A percentile compares a stretch with the other conserved stretches of the same genome.
phyloP scores from a whole-genome alignment of 2,888 invertebrate species.

The Plebejus argus region DNA sequence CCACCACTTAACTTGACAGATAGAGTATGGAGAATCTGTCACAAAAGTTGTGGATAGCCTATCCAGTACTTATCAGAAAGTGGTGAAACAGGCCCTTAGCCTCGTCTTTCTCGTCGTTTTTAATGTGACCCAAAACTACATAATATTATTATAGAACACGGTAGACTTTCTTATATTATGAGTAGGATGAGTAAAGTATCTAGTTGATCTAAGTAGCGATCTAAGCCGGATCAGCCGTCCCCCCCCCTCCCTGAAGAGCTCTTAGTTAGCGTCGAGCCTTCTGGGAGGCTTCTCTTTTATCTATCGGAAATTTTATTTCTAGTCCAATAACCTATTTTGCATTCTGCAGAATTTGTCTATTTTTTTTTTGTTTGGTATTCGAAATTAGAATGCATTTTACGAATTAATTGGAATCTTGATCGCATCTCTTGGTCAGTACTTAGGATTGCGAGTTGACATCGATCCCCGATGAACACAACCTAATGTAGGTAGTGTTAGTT shows the following conservation, averaged over 20 bases:
- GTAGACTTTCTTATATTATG: background rate
- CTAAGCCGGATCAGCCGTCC: background rate
- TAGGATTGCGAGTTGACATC: background rate
- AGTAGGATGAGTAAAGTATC: background rate
- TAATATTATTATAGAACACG: background rate
- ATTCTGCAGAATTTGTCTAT: background rate
- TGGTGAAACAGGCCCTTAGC: too few species aligned
- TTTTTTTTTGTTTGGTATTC: background rate
- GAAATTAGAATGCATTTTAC: background rate
- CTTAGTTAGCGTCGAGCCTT: conserved; percentile 7
- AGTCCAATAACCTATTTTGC: background rate
- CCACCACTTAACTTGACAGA: too few species aligned
- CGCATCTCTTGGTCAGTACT: background rate
- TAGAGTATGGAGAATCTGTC: too few species aligned
- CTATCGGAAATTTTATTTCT: background rate
- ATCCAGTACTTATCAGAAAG: too few species aligned
- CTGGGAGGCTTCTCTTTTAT: background rate
- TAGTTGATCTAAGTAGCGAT: background rate
- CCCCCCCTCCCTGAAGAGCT: background rate
- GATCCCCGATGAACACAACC: background rate
- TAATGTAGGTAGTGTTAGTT: background rate
- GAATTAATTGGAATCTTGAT: background rate
- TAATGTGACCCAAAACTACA: background rate
- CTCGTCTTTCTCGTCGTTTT: too few species aligned
- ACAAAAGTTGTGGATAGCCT: too few species aligned